Base-by-base conservation (phyloP, 2,113 vertebrate species). In the Stomatorhinus ivindoensis region DNA sequence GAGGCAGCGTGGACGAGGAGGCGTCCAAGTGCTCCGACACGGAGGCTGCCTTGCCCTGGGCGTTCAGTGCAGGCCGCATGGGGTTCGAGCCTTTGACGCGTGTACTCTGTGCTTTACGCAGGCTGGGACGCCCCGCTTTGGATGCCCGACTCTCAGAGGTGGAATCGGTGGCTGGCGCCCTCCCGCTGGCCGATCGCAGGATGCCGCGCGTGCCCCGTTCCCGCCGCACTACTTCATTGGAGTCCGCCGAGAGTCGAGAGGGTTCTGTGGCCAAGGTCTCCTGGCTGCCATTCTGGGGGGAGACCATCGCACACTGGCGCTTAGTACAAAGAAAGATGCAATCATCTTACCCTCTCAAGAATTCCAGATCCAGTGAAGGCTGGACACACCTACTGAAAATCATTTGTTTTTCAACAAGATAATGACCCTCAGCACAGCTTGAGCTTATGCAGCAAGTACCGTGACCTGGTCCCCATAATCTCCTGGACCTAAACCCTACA, bases 231-330 rank as follows among this genome's bases (percentile, higher is more conserved):
- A 96, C 96, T 92, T 98, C 97, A 1, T 93, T 94, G 9, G 95
- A 95, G 88, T 96, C 96, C 11, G 96, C 96, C 82, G 97, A 94
- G 91, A 97, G 97, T 92, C 95, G 97, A 92, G 97, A 96, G 4
- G 97, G 97, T 94, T 98, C 97, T 47, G 97, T 97, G 39, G 97
- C 95, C 92, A 98, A 96, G 94, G 98, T 98, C 93, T 99, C 97
- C 93, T 98, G 97, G 91, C 97, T 97, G 90, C 95, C 95, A 86
- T 96, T 97, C 94, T 97, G 95, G 48, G 95, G 91, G 94, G 94
- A 94, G 10, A 90, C 86, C 84, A 44, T 35, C 58, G 47, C 13
- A 88, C 39, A 61, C 9, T 13, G 21, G n/a, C 51, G 80, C 24
- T 80, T 47, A 87, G 50, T 27, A 51, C 85, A 86, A 44, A 47